These are phyloP conservation scores for Cynopterus sphinx DNA, from an alignment of 2,797 vertebrate genomes.

Conservation along the genomic window DNA sequence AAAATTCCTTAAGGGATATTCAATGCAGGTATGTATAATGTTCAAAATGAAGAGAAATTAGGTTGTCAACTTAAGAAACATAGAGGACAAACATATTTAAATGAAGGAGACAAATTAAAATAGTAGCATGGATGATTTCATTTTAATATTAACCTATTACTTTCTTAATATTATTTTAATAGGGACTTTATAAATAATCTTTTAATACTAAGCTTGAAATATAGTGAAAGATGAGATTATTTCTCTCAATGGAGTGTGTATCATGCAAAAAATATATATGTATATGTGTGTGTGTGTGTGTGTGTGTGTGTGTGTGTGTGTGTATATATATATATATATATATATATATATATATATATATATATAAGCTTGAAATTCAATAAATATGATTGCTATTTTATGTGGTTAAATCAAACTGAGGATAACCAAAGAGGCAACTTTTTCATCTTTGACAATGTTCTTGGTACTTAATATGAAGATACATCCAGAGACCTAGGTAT, in stretches of 20 bases:
- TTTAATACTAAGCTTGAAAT: not conserved
- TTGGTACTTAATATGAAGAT: not conserved
- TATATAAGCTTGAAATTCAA: not conserved
- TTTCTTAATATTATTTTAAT: not conserved
- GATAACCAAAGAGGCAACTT: not conserved
- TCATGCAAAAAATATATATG: not conserved
- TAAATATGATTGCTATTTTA: not conserved
- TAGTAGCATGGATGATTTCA: not conserved
- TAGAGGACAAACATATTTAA: not conserved
- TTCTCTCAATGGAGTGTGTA: not conserved
- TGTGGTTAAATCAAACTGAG: not conserved
- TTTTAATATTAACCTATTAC: not conserved
- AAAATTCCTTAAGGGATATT: not conserved
- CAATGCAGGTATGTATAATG: not conserved
- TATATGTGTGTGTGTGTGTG: too few species aligned
- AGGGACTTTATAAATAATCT: not conserved
- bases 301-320: not conserved
- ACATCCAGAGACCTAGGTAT: not conserved
- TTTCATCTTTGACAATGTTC: not conserved
- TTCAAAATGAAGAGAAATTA: not conserved
- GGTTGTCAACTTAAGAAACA: not conserved
- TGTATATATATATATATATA: too few species aligned
- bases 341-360: not conserved
- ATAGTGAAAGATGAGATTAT: not conserved
- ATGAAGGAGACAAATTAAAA: not conserved